Evolutionary conservation across 2,113 vertebrate genomes (phyloP).

Genomic region (Pelmatolapia mariae): DNA sequence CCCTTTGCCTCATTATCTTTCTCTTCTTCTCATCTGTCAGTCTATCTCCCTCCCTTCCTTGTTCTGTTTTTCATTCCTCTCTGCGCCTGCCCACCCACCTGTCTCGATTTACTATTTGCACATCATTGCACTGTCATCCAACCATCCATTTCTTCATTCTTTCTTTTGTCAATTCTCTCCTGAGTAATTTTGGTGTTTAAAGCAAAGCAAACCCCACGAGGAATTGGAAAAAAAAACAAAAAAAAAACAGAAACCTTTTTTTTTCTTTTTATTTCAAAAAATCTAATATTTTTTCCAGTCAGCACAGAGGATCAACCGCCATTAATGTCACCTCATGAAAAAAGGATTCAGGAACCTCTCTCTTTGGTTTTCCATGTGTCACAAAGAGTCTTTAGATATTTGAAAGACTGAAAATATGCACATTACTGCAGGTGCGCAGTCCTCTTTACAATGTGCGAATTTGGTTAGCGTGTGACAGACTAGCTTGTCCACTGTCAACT

Average conservation of each 20-base stretch:
- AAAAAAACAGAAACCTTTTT: neutral
- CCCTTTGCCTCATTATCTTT: conserved; percentile 20
- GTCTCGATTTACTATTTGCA: conserved; percentile 9
- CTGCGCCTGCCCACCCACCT: conserved; percentile 5
- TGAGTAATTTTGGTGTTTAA: conserved; percentile 15
- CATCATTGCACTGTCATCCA: conserved; percentile 18
- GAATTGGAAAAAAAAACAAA: neutral
- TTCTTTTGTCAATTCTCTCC: conserved; percentile 11
- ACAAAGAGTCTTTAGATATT: neutral
- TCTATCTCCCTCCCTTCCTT: neutral
- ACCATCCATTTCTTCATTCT: neutral
- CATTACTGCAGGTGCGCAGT: neutral
- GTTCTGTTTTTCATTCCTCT: neutral
- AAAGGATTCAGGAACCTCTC: neutral
- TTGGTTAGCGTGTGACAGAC: neutral
- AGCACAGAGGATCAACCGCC: neutral
- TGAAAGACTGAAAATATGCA: neutral
- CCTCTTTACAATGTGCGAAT: neutral
- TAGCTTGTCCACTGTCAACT: neutral
- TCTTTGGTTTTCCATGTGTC: neutral
- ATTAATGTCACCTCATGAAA: neutral
- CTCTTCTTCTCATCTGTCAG: conserved; percentile 23
- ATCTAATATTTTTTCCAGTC: neutral
- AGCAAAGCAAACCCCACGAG: neutral
- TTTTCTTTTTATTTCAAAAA: neutral